These are phyloP conservation scores for Gobiocypris rarus DNA, from an alignment of 2,113 vertebrate species.

Conservation along the genomic window DNA sequence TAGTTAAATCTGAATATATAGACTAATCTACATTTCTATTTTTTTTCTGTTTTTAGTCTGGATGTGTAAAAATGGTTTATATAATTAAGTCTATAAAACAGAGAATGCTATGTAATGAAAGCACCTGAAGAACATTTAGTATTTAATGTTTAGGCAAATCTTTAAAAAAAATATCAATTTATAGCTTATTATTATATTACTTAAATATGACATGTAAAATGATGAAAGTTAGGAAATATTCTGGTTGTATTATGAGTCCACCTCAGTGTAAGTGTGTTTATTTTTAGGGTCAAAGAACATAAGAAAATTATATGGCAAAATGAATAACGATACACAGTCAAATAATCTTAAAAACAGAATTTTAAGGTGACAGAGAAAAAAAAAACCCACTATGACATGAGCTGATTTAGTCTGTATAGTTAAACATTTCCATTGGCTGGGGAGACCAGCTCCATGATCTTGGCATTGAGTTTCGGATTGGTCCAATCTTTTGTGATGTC, in stretches of 20 bases:
- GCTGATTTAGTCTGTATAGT: slow-evolving; percentile 40
- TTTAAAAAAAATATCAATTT: not conserved
- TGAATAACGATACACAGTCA: not conserved
- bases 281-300: not conserved
- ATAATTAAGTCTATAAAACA: not conserved
- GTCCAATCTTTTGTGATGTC: slow-evolving; percentile 92
- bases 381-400: not conserved
- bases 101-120: not conserved
- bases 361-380: not conserved
- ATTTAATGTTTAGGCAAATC: not conserved
- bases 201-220: not conserved
- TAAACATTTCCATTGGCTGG: slow-evolving; percentile 81
- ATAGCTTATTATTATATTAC: not conserved
- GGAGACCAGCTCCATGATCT: slow-evolving; percentile 80
- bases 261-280: not conserved
- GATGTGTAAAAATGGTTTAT: no score
- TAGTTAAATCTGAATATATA: not conserved
- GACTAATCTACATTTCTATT: not conserved
- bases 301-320: not conserved
- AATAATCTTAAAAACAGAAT: not conserved
- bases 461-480: slow-evolving; percentile 85
- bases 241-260: not conserved
- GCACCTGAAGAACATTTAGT: not conserved
- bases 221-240: not conserved
- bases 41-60: not conserved